Base-by-base conservation (phyloP, 1,140 invertebrate genomes). In the Drosophila insularis region DNA sequence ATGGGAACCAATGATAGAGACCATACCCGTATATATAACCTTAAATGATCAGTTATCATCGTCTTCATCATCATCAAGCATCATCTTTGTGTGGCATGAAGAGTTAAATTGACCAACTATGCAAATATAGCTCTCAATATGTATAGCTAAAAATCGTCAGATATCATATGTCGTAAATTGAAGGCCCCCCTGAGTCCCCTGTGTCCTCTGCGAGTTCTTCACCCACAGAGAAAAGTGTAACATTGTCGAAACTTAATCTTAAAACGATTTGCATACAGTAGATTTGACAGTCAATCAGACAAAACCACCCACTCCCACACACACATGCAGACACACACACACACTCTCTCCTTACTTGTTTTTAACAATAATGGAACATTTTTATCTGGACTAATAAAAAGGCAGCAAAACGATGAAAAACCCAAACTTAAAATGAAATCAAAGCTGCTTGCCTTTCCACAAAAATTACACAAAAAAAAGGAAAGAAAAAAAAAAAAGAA, bases 191-290 rank as follows among this genome's bases (percentile, higher is more conserved):
- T n/a, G n/a, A n/a, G n/a, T n/a, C n/a, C n/a, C n/a, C n/a, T n/a
- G n/a, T n/a, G 11, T 37, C 11, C 32, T 4, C 11, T 37, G 13
- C 4, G 11, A 37, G 3, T 13, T 13, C 3, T 11, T 4, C 35
- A 37, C 1, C 32, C 39, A 43, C 7, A 11, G 17, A 10, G 32
- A 75, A 27, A 76, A 75, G 39, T 43, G 59, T 55, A 50, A 64
- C 46, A 46, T 27, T 37, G 35, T 17, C 56, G 31, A 37, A 37
- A 68, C 39, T 68, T 61, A 62, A 81, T 81, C 68, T 77, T 59
- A 67, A 66, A 81, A 77, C 73, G 78, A 81, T 81, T 81, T 81
- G 78, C 76, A 65, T 74, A 78, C 73, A 77, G 67, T 71, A 71
- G 77, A 75, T 80, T 80, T 80, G 78, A 66, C 73, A 81, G 73